phyloP scores from a whole-genome alignment of 2,113 vertebrate species.

The Aspiorhynchus laticeps region DNA sequence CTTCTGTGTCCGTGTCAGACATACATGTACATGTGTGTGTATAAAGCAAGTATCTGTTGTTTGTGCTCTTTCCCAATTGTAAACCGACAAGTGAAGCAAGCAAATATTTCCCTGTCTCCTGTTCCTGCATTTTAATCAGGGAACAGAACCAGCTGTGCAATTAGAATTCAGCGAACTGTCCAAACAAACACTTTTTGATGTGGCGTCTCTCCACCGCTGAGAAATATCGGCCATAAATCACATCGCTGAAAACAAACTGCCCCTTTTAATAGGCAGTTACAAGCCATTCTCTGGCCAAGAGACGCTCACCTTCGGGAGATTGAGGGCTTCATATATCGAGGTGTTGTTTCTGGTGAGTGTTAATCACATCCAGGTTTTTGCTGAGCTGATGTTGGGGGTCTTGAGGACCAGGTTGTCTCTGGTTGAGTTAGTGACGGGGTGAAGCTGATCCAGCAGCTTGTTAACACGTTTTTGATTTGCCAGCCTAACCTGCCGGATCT shows the following conservation, averaged over 20 bases:
- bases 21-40: neutral
- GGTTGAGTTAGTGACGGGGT: too few species aligned
- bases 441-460: slow-evolving; percentile 57
- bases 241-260: slow-evolving; percentile 11
- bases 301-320: neutral
- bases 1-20: too few species aligned
- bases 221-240: slow-evolving; percentile 33
- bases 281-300: slow-evolving; percentile 29
- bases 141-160: slow-evolving; percentile 7
- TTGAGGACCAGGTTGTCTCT: too few species aligned
- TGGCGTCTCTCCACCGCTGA: neutral
- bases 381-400: neutral
- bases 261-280: slow-evolving; percentile 9
- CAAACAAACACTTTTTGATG: slow-evolving; percentile 30
- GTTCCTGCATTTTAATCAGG: slow-evolving; percentile 2
- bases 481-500: slow-evolving; percentile 54
- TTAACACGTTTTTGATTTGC: slow-evolving; percentile 58
- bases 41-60: neutral
- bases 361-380: neutral
- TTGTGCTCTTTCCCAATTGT: neutral
- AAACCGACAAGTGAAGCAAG: neutral
- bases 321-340: neutral
- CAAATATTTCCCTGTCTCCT: neutral
- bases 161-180: slow-evolving; percentile 13
- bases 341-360: slow-evolving; percentile 34